A percentile compares a stretch with the other conserved stretches of the same genome.
phyloP scores from a whole-genome alignment of 2,113 vertebrate species.

The Channa argus region DNA sequence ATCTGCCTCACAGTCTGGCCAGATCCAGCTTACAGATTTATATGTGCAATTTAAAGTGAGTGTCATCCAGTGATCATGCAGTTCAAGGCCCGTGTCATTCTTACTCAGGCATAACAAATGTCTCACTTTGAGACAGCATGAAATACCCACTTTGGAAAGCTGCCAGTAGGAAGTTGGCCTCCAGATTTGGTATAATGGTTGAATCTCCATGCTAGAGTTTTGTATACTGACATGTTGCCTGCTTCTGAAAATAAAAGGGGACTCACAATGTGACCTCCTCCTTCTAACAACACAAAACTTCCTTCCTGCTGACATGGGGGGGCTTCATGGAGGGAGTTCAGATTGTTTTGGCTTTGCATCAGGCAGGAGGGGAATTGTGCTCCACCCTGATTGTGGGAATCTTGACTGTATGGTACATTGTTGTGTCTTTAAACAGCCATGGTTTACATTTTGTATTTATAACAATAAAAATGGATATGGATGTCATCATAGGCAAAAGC shows the following conservation, averaged over 20 bases:
- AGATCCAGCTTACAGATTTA: constrained; percentile 28
- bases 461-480: background rate
- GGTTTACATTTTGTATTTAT: background rate
- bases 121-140: background rate
- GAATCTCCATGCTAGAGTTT: background rate
- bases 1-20: background rate
- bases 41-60: constrained; percentile 34
- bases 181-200: background rate
- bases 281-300: constrained; percentile 70
- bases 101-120: background rate
- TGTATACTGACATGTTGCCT: constrained; percentile 20
- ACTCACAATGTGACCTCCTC: constrained; percentile 52
- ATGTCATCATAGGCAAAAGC: too few relatives aligned
- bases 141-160: background rate
- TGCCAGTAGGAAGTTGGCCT: constrained; percentile 15
- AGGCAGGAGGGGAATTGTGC: constrained; percentile 26
- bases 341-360: constrained; percentile 66
- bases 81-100: constrained; percentile 14
- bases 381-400: constrained; percentile 68
- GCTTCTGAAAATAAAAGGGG: constrained; percentile 54
- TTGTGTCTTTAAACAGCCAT: background rate
- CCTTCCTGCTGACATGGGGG: constrained; percentile 63
- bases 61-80: constrained; percentile 11
- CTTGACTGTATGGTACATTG: constrained; percentile 4
- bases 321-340: constrained; percentile 37